Conservation (phyloP, 2,797 vertebrate species). For the Oceanodroma leucorhoa region DNA sequence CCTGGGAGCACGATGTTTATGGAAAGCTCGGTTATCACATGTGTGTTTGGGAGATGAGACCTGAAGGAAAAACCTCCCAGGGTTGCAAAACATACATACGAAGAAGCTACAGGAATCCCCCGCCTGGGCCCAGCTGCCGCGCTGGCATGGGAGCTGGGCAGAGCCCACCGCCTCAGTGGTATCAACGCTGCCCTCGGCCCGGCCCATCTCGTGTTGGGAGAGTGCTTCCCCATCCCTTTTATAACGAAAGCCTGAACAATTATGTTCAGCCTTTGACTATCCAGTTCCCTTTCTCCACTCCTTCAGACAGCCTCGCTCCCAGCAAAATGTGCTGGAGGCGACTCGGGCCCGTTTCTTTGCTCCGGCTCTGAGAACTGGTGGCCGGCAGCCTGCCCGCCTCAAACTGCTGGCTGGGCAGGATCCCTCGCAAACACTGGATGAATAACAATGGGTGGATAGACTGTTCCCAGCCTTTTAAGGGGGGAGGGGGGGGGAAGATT, state of each 20-base stretch:
- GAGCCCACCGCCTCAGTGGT: neutral
- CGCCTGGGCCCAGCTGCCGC: rapidly evolving
- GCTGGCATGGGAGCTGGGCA: neutral
- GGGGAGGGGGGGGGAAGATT: too few species aligned
- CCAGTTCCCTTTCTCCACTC: neutral
- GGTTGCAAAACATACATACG: neutral
- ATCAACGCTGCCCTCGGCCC: rapidly evolving
- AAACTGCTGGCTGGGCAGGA: neutral
- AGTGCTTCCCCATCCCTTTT: neutral
- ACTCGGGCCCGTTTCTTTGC: rapidly evolving
- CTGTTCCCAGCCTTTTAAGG: neutral
- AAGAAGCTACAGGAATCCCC: neutral
- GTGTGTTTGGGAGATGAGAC: neutral
- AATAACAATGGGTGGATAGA: neutral
- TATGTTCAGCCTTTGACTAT: neutral
- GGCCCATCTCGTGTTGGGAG: rapidly evolving
- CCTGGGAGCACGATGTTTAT: neutral
- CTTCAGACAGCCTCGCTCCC: rapidly evolving
- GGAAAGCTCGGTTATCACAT: rapidly evolving
- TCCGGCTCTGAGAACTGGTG: neutral
- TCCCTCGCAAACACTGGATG: neutral
- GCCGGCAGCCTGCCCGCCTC: neutral
- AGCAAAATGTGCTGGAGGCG: neutral
- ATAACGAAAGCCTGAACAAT: neutral
- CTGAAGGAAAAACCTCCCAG: neutral